Evolutionary conservation across 2,888 invertebrate species (phyloP).

Genomic region (Ophion ventricosus): DNA sequence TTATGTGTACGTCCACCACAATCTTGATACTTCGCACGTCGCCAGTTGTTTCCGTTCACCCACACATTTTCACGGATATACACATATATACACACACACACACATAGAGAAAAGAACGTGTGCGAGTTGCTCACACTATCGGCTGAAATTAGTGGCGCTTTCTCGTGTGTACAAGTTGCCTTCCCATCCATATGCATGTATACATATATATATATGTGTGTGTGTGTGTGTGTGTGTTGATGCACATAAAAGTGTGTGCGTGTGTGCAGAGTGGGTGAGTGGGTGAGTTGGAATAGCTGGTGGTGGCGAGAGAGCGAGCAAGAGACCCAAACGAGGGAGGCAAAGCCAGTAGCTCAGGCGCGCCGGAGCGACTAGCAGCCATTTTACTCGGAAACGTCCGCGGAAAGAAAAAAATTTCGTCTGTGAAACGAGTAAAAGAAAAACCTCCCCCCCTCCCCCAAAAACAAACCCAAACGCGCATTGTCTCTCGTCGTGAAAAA

Average conservation of each 20-base stretch:
- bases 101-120: conserved; percentile 62
- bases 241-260: neutral
- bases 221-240: neutral
- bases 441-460: too few species aligned
- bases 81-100: neutral
- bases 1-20: conserved; percentile 39
- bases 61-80: conserved; percentile 24
- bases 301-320: conserved; percentile 59
- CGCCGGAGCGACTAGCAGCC: conserved; percentile 83
- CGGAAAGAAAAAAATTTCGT: conserved; percentile 73
- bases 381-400: conserved; percentile 81
- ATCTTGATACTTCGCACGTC: neutral
- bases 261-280: conserved; percentile 53
- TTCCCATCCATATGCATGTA: neutral
- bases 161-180: conserved; percentile 70
- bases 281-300: conserved; percentile 58
- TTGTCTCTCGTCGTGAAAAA: neutral
- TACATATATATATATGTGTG: neutral
- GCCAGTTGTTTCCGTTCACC: conserved; percentile 29
- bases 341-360: conserved; percentile 82
- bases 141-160: conserved; percentile 75
- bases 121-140: conserved; percentile 67
- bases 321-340: conserved; percentile 82
- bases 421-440: too few species aligned
- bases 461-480: conserved; percentile 11